Percentiles rank a stretch among this genome's conserved stretches.
phyloP scores from a whole-genome alignment of 2,113 vertebrate genomes.

The Lipophrys pholis region DNA sequence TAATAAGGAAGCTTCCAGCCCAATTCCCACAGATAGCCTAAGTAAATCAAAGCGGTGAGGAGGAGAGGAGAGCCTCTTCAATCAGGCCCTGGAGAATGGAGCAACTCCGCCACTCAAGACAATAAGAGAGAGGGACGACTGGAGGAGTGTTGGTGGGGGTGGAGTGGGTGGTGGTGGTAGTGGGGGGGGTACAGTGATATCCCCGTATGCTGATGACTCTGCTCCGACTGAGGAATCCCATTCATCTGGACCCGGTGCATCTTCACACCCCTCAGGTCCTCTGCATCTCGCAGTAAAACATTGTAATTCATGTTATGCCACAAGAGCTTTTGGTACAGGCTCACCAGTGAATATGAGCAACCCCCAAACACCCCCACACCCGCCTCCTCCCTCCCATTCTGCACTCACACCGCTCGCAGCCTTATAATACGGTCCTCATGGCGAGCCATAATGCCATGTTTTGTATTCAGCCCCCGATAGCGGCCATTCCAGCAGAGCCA shows the following conservation, averaged over 20 bases:
- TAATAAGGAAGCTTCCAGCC: conserved; percentile 81
- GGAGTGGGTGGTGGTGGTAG: conserved; percentile 19
- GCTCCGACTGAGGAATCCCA: conserved; percentile 58
- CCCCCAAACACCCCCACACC: neutral
- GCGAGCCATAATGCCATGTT: conserved; percentile 61
- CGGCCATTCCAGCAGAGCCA: conserved; percentile 56
- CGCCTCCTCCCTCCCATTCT: neutral
- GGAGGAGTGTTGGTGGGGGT: conserved; percentile 15
- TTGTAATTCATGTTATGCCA: conserved; percentile 71
- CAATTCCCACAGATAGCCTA: conserved; percentile 78
- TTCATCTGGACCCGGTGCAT: conserved; percentile 56
- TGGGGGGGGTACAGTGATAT: conserved; percentile 59
- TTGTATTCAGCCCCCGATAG: conserved; percentile 65
- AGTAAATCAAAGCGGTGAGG: conserved; percentile 79
- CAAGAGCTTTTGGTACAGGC: conserved; percentile 51
- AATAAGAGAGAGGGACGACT: conserved; percentile 50
- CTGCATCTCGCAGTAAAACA: conserved; percentile 61
- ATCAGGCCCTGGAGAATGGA: conserved; percentile 78
- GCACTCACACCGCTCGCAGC: conserved; percentile 10
- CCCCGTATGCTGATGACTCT: conserved; percentile 72
- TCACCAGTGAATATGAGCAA: conserved; percentile 6
- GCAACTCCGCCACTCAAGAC: conserved; percentile 74
- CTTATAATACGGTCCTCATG: conserved; percentile 60
- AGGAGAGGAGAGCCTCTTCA: conserved; percentile 77
- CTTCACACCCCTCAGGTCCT: conserved; percentile 59